phyloP scores from a whole-genome alignment of 2,113 vertebrate species.

The Bufo bufo region DNA sequence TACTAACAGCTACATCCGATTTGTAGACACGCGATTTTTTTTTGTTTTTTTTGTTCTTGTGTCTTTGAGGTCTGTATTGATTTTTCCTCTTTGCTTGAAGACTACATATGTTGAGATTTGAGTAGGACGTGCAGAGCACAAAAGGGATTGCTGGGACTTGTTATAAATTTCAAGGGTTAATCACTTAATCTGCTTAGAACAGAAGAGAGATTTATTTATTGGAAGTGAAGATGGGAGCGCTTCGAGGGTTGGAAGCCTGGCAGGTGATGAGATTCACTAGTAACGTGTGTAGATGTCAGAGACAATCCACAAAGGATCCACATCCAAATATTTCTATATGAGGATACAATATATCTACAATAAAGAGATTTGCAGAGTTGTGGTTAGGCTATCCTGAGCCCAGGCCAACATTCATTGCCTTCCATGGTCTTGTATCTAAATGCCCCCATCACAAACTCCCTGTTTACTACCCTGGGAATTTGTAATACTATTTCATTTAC shows the following conservation, averaged over 20 bases:
- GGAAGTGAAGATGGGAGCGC: background rate
- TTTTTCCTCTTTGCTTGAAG: slow-evolving; percentile 46
- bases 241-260: background rate
- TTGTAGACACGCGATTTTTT: slow-evolving; percentile 26
- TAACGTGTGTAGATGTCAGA: background rate
- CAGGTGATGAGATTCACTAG: background rate
- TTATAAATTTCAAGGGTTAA: slow-evolving; percentile 54
- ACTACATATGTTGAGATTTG: slow-evolving; percentile 50
- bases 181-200: slow-evolving; percentile 55
- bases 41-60: slow-evolving; percentile 42
- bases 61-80: slow-evolving; percentile 50
- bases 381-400: background rate
- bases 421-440: too few relatives aligned
- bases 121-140: slow-evolving; percentile 23
- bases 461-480: too few relatives aligned
- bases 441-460: too few relatives aligned
- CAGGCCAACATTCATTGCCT: too few relatives aligned
- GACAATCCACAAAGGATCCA: background rate
- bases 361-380: background rate
- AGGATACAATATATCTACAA: background rate
- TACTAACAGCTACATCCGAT: slow-evolving; percentile 3
- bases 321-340: background rate
- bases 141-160: slow-evolving; percentile 33
- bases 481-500: too few relatives aligned
- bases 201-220: slow-evolving; percentile 44